Percentiles rank a stretch among this genome's conserved stretches.
phyloP scores from a whole-genome alignment of 1,140 invertebrate genomes.

The Thaumetopoea pityocampa region DNA sequence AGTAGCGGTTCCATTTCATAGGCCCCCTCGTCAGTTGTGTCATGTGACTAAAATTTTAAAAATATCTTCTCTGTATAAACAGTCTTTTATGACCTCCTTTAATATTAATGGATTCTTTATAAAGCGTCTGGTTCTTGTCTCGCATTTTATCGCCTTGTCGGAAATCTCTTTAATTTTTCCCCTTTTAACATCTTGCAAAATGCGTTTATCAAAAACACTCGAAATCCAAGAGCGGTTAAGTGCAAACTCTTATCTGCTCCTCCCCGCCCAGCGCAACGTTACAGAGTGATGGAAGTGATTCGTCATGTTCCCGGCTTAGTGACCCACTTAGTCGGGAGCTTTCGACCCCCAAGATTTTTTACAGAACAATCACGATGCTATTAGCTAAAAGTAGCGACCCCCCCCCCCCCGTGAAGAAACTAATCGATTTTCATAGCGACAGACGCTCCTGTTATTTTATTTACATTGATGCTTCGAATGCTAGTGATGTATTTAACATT shows the following conservation, averaged over 20 bases:
- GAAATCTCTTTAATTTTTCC: slow-evolving; percentile 14
- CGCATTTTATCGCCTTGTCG: slow-evolving; percentile 3
- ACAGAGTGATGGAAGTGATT: slow-evolving; percentile 47
- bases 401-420: slow-evolving; percentile 29
- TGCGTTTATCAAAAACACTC: slow-evolving; percentile 27
- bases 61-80: slow-evolving; percentile 57
- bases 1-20: slow-evolving; percentile 58
- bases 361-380: slow-evolving; percentile 19
- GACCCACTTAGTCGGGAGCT: slow-evolving; percentile 34
- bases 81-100: slow-evolving; percentile 38
- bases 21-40: slow-evolving; percentile 23
- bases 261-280: slow-evolving; percentile 25
- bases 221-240: slow-evolving; percentile 22
- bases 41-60: slow-evolving; percentile 55
- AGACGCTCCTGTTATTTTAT: slow-evolving; percentile 34
- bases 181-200: slow-evolving; percentile 17
- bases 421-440: slow-evolving; percentile 29
- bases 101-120: slow-evolving; percentile 32
- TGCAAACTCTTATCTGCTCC: slow-evolving; percentile 39
- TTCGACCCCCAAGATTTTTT: slow-evolving; percentile 25
- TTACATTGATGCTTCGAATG: slow-evolving; percentile 15
- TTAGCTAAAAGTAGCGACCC: slow-evolving; percentile 20
- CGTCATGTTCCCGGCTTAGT: slow-evolving; percentile 44
- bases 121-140: slow-evolving; percentile 1
- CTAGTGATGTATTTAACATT: slow-evolving; percentile 7